These are phyloP conservation scores for Oscheius sp. DNA, from an alignment of 2,888 invertebrate species.

Conservation along the genomic window DNA sequence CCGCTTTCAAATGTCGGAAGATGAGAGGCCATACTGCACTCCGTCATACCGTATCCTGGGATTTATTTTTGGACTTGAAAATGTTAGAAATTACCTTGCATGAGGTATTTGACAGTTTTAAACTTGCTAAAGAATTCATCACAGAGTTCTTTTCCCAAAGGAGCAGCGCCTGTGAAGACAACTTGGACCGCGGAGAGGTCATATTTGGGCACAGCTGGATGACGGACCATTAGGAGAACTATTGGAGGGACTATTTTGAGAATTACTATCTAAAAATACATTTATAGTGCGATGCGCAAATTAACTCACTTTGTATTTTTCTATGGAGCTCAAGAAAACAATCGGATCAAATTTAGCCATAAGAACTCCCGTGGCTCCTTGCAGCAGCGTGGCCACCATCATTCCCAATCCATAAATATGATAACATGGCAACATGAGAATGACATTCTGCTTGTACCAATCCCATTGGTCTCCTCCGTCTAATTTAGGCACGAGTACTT, in stretches of 20 bases:
- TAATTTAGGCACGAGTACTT: neutral
- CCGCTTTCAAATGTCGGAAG: slow-evolving; percentile 66
- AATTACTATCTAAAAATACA: slow-evolving; percentile 78
- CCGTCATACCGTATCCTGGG: slow-evolving; percentile 82
- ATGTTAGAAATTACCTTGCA: slow-evolving; percentile 37
- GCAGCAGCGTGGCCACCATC: slow-evolving; percentile 11
- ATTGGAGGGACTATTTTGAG: slow-evolving; percentile 85
- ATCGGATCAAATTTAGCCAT: slow-evolving; percentile 64
- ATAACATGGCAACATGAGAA: slow-evolving; percentile 67
- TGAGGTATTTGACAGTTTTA: slow-evolving; percentile 28
- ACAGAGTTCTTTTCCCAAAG: slow-evolving; percentile 62
- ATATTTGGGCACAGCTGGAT: slow-evolving; percentile 81
- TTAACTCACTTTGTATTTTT: slow-evolving; percentile 41
- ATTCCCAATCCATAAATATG: slow-evolving; percentile 66
- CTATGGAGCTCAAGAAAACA: slow-evolving; percentile 53
- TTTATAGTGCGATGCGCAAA: neutral
- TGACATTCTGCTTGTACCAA: slow-evolving; percentile 53
- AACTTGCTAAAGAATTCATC: slow-evolving; percentile 49
- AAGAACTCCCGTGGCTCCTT: slow-evolving; percentile 62
- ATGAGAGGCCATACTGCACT: slow-evolving; percentile 79
- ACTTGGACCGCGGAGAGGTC: slow-evolving; percentile 81
- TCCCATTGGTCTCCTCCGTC: slow-evolving; percentile 10
- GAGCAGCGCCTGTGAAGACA: slow-evolving; percentile 63
- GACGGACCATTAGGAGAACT: slow-evolving; percentile 81
- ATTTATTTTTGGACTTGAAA: neutral